phyloP scores from a whole-genome alignment of 2,113 vertebrate species.

The Riparia riparia region DNA sequence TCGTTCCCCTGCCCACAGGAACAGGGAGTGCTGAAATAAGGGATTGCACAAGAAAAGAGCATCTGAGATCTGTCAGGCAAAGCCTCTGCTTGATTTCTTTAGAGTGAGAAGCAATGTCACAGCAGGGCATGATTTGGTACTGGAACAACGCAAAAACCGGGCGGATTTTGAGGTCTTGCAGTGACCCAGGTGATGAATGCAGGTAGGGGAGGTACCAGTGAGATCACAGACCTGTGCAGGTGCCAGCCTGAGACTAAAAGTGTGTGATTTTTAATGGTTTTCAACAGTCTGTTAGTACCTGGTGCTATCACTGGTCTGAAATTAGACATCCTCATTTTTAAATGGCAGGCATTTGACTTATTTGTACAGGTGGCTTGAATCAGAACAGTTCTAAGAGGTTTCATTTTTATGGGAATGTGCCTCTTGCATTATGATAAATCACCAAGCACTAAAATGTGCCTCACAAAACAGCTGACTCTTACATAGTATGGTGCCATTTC shows the following conservation, averaged over 20 bases:
- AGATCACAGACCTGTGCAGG: not conserved
- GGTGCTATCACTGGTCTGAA: not conserved
- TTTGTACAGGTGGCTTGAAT: not conserved
- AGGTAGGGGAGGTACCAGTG: not conserved
- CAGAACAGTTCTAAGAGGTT: not conserved
- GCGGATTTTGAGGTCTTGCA: not conserved
- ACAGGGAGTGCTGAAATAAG: not conserved
- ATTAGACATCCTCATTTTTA: not conserved
- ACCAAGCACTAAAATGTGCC: not conserved
- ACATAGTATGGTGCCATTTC: not conserved
- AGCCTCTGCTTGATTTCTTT: constrained; percentile 32
- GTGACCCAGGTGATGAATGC: not conserved
- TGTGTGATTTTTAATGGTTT: not conserved
- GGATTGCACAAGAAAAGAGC: not conserved
- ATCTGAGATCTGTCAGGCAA: not conserved
- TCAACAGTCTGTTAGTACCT: not conserved
- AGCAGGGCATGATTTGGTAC: not conserved
- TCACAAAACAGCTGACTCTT: not conserved
- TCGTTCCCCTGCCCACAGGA: constrained; percentile 14
- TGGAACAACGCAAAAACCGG: not conserved
- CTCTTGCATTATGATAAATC: not conserved
- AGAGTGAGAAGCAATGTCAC: not conserved
- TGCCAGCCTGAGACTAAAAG: not conserved
- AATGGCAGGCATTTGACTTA: not conserved
- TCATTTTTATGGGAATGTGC: not conserved